A percentile compares a stretch with the other conserved stretches of the same genome.
Conservation (phyloP, 2,888 invertebrate species). For the Epinotia brunnichana region DNA sequence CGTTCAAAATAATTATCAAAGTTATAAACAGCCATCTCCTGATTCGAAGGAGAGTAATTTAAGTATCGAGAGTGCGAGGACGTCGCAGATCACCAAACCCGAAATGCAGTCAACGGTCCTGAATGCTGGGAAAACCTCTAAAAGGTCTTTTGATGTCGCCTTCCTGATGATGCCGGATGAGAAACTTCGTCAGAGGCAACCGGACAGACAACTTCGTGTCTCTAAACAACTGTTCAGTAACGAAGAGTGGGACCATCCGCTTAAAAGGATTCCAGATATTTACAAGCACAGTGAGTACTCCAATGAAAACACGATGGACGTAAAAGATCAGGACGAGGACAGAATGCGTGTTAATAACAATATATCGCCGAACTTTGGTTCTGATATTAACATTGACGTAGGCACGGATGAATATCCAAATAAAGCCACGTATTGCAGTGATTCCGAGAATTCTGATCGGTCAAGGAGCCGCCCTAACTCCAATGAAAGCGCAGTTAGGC, state of each 20-base stretch:
- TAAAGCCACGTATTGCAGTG: constrained; percentile 78
- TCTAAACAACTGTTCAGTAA: constrained; percentile 79
- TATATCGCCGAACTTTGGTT: constrained; percentile 77
- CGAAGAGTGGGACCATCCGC: constrained; percentile 77
- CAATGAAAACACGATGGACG: constrained; percentile 68
- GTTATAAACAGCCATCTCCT: constrained; percentile 77
- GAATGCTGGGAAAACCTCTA: constrained; percentile 79
- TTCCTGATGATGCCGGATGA: constrained; percentile 95
- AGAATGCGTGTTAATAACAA: constrained; percentile 74
- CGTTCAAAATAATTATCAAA: constrained; percentile 83
- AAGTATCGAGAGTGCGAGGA: constrained; percentile 79
- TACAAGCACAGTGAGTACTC: constrained; percentile 76
- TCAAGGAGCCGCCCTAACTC: constrained; percentile 81
- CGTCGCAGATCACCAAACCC: constrained; percentile 70
- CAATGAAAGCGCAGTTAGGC: constrained; percentile 81
- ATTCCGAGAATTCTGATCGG: constrained; percentile 79
- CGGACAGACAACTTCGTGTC: constrained; percentile 81
- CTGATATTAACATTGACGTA: constrained; percentile 80
- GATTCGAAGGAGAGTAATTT: constrained; percentile 77
- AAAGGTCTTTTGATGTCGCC: constrained; percentile 95
- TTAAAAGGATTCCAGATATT: constrained; percentile 73
- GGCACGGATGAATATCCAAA: constrained; percentile 81
- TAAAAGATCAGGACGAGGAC: constrained; percentile 76
- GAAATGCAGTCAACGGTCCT: constrained; percentile 72
- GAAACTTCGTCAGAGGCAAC: constrained; percentile 87